A percentile compares a stretch with the other conserved stretches of the same genome.
Conservation (phyloP, 1,140 invertebrate species). For the Subanguina moxae region DNA sequence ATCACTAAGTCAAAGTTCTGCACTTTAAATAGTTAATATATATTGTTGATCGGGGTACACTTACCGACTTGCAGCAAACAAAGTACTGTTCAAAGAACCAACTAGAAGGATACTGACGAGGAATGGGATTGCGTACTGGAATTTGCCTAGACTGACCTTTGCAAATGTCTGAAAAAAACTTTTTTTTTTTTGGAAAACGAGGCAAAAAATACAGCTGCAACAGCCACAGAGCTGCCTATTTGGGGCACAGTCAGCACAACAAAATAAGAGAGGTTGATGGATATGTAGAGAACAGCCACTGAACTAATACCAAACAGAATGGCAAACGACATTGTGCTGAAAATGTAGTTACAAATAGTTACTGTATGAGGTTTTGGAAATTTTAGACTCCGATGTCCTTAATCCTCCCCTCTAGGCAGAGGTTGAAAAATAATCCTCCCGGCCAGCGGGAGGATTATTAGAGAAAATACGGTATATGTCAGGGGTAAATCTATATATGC, state of each 20-base stretch:
- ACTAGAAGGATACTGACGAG: conserved; percentile 50
- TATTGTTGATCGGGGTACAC: neutral
- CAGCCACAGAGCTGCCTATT: conserved; percentile 36
- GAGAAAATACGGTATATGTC: no score
- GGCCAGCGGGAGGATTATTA: no score
- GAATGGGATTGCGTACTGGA: conserved; percentile 51
- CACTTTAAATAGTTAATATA: neutral
- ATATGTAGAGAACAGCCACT: conserved; percentile 43
- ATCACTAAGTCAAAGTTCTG: no score
- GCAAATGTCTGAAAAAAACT: conserved; percentile 47
- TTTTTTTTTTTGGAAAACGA: conserved; percentile 6
- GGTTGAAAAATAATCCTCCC: no score
- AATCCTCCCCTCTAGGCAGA: no score
- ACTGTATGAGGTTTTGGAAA: neutral
- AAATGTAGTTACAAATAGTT: neutral
- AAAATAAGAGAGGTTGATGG: conserved; percentile 45
- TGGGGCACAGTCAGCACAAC: conserved; percentile 36
- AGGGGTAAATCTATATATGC: neutral
- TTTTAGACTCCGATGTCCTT: no score
- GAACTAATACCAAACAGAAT: conserved; percentile 44
- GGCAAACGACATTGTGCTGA: conserved; percentile 47
- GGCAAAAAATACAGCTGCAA: conserved; percentile 31
- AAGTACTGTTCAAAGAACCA: conserved; percentile 53
- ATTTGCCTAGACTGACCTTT: conserved; percentile 43
- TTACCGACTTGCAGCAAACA: conserved; percentile 47